These are phyloP conservation scores for Burhinus bistriatus DNA, from an alignment of 2,113 vertebrate genomes.

Conservation along the genomic window DNA sequence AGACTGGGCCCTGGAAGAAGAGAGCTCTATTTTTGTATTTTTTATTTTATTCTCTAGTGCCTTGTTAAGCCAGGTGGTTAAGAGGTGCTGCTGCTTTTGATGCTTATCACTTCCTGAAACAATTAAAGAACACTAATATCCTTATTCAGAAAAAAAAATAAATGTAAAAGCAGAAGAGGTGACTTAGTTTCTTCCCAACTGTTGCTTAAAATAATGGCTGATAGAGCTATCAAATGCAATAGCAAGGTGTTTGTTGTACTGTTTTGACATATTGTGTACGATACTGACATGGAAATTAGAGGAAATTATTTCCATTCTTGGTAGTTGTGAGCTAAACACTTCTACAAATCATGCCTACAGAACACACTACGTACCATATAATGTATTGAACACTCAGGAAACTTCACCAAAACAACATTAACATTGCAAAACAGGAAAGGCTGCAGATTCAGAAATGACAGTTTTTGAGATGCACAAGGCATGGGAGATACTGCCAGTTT, in stretches of 20 bases:
- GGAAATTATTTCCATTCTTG: not conserved
- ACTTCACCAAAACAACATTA: not conserved
- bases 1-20: not conserved
- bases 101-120: not conserved
- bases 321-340: not conserved
- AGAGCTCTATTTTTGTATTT: not conserved
- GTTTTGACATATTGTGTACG: not conserved
- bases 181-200: not conserved
- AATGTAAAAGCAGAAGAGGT: not conserved
- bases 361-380: accelerated
- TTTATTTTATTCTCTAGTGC: not conserved
- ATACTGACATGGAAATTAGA: not conserved
- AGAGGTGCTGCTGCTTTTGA: not conserved
- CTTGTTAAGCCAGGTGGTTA: not conserved
- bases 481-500: not conserved
- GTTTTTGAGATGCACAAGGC: not conserved
- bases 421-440: not conserved
- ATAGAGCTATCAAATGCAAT: not conserved
- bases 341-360: accelerated
- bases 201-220: not conserved
- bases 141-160: not conserved
- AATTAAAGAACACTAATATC: not conserved
- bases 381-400: not conserved
- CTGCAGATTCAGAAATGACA: not conserved
- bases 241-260: not conserved